phyloP scores from a whole-genome alignment of 2,113 vertebrate species.

The Cinclus cinclus region DNA sequence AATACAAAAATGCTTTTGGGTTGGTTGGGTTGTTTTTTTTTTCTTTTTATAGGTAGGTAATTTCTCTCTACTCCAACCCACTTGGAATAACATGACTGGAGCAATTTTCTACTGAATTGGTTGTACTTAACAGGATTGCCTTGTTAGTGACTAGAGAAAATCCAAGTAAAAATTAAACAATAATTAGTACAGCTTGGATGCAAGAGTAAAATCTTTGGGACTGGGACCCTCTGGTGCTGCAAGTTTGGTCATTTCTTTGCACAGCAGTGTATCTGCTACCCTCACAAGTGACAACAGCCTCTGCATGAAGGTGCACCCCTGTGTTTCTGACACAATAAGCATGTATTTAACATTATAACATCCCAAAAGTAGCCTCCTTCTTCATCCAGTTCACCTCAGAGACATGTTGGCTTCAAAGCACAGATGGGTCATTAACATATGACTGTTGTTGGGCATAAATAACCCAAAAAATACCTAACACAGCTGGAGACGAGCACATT shows the following conservation, averaged over 20 bases:
- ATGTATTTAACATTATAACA: neutral
- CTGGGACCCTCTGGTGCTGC: neutral
- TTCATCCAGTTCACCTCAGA: constrained; percentile 32
- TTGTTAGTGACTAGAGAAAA: neutral
- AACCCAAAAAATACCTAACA: constrained; percentile 64
- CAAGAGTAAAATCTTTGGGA: neutral
- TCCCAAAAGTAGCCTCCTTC: neutral
- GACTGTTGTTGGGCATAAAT: constrained; percentile 64
- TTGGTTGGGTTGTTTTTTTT: neutral
- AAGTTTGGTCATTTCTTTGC: neutral
- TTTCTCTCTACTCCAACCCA: neutral
- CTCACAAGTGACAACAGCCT: fast-evolving
- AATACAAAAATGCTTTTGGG: neutral
- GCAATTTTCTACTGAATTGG: neutral
- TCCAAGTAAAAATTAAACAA: neutral
- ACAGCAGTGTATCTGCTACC: fast-evolving
- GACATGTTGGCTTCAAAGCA: constrained; percentile 30
- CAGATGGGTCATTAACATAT: constrained; percentile 69
- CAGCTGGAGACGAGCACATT: constrained; percentile 58
- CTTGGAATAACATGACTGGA: neutral
- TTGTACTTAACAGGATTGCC: neutral
- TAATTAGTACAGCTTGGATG: neutral
- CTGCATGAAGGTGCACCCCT: neutral
- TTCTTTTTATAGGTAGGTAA: neutral
- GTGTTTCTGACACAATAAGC: neutral